Evolutionary conservation across 2,113 vertebrate genomes (phyloP).

Genomic region (Sciurus niger): DNA sequence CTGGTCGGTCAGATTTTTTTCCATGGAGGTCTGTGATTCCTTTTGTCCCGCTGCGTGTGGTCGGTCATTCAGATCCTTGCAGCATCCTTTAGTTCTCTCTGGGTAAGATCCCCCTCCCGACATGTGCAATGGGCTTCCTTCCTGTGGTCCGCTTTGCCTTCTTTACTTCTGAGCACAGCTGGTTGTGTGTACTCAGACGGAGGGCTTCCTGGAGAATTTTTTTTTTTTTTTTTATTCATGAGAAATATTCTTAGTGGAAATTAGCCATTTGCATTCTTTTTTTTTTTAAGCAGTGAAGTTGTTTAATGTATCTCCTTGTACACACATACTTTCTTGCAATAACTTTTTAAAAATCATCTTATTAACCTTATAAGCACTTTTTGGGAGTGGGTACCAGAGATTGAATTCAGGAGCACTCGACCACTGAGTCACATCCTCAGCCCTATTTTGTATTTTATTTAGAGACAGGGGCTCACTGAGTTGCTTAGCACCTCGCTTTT

Average conservation of each 20-base stretch:
- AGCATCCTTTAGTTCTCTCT: not conserved
- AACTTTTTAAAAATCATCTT: not conserved
- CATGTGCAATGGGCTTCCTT: fast-evolving
- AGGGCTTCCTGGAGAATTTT: not conserved
- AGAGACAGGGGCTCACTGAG: too few relatives aligned
- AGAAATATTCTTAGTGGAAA: not conserved
- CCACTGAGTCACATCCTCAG: too few relatives aligned
- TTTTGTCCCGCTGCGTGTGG: not conserved
- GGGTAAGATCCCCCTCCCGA: not conserved
- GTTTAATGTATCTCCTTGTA: not conserved
- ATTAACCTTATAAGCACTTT: too few relatives aligned
- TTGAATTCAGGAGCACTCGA: too few relatives aligned
- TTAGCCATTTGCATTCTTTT: not conserved
- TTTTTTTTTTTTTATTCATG: not conserved
- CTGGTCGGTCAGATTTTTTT: not conserved
- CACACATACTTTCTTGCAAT: not conserved
- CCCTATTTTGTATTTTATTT: too few relatives aligned
- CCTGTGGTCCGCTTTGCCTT: not conserved
- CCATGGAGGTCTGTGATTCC: not conserved
- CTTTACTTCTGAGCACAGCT: not conserved
- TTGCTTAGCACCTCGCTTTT: too few relatives aligned
- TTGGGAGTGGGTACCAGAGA: too few relatives aligned
- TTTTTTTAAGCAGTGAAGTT: not conserved
- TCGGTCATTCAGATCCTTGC: not conserved
- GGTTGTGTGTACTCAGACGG: fast-evolving